Percentiles rank a stretch among this genome's conserved stretches.
phyloP scores from a whole-genome alignment of 1,140 invertebrate species.

The Ips nitidus region DNA sequence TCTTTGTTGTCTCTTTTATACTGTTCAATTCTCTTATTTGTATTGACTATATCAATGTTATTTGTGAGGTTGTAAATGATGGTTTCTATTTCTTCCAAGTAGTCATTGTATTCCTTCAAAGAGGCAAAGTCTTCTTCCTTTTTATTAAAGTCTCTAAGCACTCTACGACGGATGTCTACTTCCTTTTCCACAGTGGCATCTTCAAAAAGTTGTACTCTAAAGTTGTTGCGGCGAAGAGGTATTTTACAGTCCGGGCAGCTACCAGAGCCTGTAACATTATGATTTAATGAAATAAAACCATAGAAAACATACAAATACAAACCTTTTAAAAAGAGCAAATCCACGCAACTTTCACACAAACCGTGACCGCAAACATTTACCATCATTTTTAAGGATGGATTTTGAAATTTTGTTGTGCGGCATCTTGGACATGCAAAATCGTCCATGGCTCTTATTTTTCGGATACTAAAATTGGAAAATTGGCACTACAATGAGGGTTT shows the following conservation, averaged over 20 bases:
- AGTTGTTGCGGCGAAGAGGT: conserved; percentile 84
- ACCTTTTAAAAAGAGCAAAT: conserved; percentile 93
- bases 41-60: conserved; percentile 86
- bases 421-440: conserved; percentile 94
- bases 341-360: conserved; percentile 96
- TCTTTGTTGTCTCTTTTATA: conserved; percentile 95
- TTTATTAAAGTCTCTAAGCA: conserved; percentile 90
- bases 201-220: conserved; percentile 94
- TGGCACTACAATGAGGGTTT: no score
- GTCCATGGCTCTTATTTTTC: conserved; percentile 61
- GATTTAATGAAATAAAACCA: conserved; percentile 2
- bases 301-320: conserved; percentile 34
- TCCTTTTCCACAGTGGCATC: conserved; percentile 96
- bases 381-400: conserved; percentile 95
- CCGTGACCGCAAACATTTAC: conserved; percentile 98
- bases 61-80: conserved; percentile 92
- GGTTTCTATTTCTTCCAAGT: conserved; percentile 88
- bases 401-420: conserved; percentile 97
- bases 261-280: conserved; percentile 72
- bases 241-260: conserved; percentile 90
- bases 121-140: conserved; percentile 86
- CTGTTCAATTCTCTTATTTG: conserved; percentile 88
- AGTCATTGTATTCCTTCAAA: conserved; percentile 87
- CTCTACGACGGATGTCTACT: conserved; percentile 88
- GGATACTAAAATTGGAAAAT: no score